Base-by-base conservation (phyloP, 2,888 invertebrate species). In the Yponomeuta sedellus region DNA sequence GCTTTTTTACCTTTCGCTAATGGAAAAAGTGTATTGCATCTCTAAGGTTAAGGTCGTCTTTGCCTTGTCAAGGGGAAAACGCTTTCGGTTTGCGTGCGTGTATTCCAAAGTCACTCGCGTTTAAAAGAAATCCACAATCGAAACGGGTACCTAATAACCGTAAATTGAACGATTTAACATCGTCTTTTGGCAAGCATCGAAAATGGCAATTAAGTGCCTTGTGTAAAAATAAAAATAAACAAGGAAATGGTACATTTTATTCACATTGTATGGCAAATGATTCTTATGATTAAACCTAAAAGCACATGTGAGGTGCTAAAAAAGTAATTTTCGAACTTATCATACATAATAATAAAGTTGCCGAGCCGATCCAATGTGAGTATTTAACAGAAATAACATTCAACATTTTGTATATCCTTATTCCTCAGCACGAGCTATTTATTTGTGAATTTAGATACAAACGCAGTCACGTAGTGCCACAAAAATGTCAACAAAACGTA, bases 121-220 rank as follows among this genome's bases (percentile, higher is more conserved):
- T 86, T 86, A 81, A 82, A 83, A 81, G 80, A 81, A 87, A 87
- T 82, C 81, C 83, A 85, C 80, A 77, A 83, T 82, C 78, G 75
- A 79, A 86, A 82, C 84, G 85, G 78, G 75, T 79, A 52, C 44
- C 44, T 52, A 75, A 87, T 88, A 83, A 86, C 81, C 85, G 79
- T 88, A 88, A 90, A 88, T 79, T 78, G 77, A 79, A 82, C 83
- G 78, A 86, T 88, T 87, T 86, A 82, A 84, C 86, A 77, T 87
- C 80, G 70, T 79, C 81, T 86, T 86, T 82, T 82, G 82, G 82
- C 78, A 78, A 82, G 80, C 83, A 83, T 81, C 76, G 76, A 79
- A 77, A 79, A 79, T 80, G 77, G 22, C 63, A 63, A 63, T 63
- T 44, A 63, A 63, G 20, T 61, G 12, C 52, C 65, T 44, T 44